A percentile compares a stretch with the other conserved stretches of the same genome.
These are phyloP conservation scores for Cephalopachus bancanus DNA, from an alignment of 2,797 vertebrate species.

Conservation along the genomic window DNA sequence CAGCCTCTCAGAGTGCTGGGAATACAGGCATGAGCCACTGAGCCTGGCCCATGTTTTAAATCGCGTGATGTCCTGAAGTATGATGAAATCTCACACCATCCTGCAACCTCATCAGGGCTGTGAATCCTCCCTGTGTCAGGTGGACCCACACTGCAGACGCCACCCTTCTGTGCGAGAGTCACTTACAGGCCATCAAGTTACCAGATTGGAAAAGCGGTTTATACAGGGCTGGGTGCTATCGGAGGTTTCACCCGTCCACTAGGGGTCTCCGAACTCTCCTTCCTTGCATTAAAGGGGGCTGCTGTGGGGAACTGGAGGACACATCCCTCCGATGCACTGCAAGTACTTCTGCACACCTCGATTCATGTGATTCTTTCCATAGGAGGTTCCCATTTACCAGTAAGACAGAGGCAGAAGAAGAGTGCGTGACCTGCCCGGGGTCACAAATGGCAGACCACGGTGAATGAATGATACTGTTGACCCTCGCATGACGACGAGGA, in stretches of 20 bases:
- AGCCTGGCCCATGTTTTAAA: neutral
- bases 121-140: neutral
- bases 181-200: neutral
- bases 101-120: neutral
- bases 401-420: neutral
- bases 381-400: neutral
- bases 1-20: no score
- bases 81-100: neutral
- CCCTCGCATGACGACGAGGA: neutral
- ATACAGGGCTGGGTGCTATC: neutral
- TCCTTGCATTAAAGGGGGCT: neutral
- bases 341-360: no score
- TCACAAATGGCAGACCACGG: no score
- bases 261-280: neutral
- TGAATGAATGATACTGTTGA: neutral
- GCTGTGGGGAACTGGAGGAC: neutral
- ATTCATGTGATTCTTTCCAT: neutral
- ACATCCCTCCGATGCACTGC: fast-evolving
- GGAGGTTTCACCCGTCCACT: neutral
- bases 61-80: neutral
- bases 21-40: no score
- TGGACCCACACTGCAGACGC: fast-evolving
- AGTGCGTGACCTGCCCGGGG: neutral
- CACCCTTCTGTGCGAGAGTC: neutral
- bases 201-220: neutral